phyloP scores from a whole-genome alignment of 2,113 vertebrate species.

The Spea multiplicata region DNA sequence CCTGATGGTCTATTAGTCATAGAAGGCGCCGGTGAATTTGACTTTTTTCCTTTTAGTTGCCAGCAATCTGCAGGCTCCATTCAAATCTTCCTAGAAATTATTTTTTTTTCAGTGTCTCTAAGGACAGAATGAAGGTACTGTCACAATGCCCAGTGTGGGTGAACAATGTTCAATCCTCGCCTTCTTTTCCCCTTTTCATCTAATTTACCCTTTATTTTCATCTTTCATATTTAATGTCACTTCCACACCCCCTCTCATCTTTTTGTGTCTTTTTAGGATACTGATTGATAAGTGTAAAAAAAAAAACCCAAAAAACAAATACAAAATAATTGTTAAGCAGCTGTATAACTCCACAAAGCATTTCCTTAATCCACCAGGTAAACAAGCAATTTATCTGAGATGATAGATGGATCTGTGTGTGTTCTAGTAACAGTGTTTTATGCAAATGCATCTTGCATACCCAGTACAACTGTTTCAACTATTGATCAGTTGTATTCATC shows the following conservation, averaged over 20 bases:
- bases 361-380: too few species aligned
- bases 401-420: too few species aligned
- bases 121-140: not conserved
- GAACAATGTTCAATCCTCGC: not conserved
- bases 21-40: constrained; percentile 30
- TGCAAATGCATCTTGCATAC: too few species aligned
- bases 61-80: constrained; percentile 24
- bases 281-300: too few species aligned
- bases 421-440: too few species aligned
- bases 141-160: not conserved
- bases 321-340: too few species aligned
- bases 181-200: not conserved
- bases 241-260: not conserved
- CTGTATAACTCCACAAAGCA: too few species aligned
- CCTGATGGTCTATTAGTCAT: constrained; percentile 35
- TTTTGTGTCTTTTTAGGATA: too few species aligned
- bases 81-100: constrained; percentile 7
- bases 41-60: constrained; percentile 19
- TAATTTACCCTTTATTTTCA: not conserved
- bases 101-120: constrained; percentile 14
- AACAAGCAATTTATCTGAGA: too few species aligned
- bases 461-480: too few species aligned
- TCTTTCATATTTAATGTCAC: not conserved
- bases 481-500: too few species aligned
- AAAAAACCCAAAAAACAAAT: too few species aligned